Evolutionary conservation across 2,113 vertebrate genomes (phyloP).

Genomic region (Alectura lathami): DNA sequence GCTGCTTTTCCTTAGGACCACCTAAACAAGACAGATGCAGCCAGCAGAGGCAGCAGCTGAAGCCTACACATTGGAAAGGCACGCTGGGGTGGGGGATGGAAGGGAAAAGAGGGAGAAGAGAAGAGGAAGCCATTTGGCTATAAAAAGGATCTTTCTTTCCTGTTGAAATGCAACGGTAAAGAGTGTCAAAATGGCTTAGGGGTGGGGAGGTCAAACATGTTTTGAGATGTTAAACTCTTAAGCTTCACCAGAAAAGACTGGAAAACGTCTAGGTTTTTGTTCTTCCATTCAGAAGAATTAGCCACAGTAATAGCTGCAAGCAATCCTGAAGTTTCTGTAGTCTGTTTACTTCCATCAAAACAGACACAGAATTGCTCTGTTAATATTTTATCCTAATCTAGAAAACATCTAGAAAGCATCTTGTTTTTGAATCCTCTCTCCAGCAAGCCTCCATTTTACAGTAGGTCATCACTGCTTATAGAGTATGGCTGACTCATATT

Average conservation of each 20-base stretch:
- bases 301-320: background rate
- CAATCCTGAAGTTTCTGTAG: background rate
- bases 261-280: conserved; percentile 3
- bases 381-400: background rate
- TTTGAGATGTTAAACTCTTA: conserved; percentile 64
- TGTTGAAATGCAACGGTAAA: conserved; percentile 70
- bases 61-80: conserved; percentile 46
- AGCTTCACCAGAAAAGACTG: conserved; percentile 6
- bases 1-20: conserved; percentile 58
- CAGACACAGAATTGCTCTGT: background rate
- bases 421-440: background rate
- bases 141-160: conserved; percentile 74
- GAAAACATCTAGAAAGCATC: too few species aligned
- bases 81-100: conserved; percentile 57
- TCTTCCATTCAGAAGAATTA: conserved; percentile 21
- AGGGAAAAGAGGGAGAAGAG: conserved; percentile 47
- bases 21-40: conserved; percentile 61
- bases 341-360: background rate
- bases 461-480: background rate
- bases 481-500: background rate
- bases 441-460: background rate
- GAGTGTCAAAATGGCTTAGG: conserved; percentile 69
- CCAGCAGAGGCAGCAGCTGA: conserved; percentile 63
- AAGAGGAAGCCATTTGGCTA: conserved; percentile 73
- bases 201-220: conserved; percentile 64